Evolutionary conservation across 2,113 vertebrate species (phyloP).

Genomic region (Pitta sordida): DNA sequence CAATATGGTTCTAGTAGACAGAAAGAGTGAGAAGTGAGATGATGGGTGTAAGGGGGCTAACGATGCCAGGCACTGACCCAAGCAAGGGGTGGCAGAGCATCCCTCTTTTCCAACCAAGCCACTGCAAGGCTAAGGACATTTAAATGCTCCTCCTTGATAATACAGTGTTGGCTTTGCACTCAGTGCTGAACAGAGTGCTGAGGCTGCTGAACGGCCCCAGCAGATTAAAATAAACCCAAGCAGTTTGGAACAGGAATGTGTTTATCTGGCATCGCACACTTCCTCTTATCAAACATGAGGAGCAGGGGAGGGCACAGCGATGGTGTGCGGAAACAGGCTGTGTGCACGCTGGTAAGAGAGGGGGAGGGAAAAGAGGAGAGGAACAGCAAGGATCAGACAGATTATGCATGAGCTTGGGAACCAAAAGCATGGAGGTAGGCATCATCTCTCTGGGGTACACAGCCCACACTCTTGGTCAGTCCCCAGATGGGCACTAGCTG

Average conservation of each 20-base stretch:
- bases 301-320: conserved; percentile 61
- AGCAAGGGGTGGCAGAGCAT: background rate
- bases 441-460: background rate
- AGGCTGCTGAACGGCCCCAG: conserved; percentile 79
- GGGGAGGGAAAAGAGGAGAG: background rate
- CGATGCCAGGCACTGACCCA: background rate
- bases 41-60: background rate
- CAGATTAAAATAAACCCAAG: conserved; percentile 74
- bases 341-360: background rate
- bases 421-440: background rate
- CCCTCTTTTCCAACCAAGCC: background rate
- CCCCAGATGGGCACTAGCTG: background rate
- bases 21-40: conserved; percentile 4
- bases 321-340: background rate
- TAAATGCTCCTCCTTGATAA: conserved; percentile 16
- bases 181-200: conserved; percentile 42
- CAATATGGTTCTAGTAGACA: conserved; percentile 61
- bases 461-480: background rate
- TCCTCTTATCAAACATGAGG: conserved; percentile 61
- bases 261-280: conserved; percentile 53
- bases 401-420: background rate
- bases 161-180: conserved; percentile 6
- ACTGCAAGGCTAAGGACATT: background rate
- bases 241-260: conserved; percentile 71
- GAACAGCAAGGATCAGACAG: background rate